These are phyloP conservation scores for Eupithecia pulchellata DNA, from an alignment of 2,888 invertebrate species.

Conservation along the genomic window DNA sequence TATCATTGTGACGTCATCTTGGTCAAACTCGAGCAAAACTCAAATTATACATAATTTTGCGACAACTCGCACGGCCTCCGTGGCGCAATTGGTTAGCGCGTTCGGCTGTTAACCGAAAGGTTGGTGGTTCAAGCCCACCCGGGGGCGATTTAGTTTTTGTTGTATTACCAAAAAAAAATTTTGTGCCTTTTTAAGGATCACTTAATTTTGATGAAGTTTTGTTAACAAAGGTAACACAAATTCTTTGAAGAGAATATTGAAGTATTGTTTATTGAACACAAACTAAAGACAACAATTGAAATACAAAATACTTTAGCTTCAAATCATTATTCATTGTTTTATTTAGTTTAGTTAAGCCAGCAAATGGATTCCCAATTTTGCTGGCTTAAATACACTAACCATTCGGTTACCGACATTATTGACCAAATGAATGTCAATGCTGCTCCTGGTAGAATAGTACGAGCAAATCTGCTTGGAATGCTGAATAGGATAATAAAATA, in stretches of 20 bases:
- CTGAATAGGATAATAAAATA: background rate
- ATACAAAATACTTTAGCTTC: background rate
- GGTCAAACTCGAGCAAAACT: background rate
- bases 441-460: background rate
- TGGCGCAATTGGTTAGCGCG: conserved; percentile 95
- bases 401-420: background rate
- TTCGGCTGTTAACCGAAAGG: conserved; percentile 98
- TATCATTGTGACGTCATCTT: background rate
- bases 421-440: background rate
- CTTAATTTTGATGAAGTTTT: background rate
- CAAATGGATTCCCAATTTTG: background rate
- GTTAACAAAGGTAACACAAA: background rate
- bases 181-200: background rate
- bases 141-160: conserved; percentile 2
- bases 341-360: background rate
- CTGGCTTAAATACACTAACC: too few relatives aligned
- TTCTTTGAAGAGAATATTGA: background rate
- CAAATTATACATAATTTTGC: background rate
- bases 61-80: conserved; percentile 53
- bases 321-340: background rate
- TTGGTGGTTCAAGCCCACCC: conserved; percentile 14
- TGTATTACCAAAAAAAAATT: background rate
- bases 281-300: background rate
- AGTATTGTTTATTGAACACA: too few relatives aligned
- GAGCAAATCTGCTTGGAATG: background rate